Evolutionary conservation across 2,888 invertebrate genomes (phyloP), one percentile per base, ranked within the genome.

Genomic region (Neoscelio sp.): DNA sequence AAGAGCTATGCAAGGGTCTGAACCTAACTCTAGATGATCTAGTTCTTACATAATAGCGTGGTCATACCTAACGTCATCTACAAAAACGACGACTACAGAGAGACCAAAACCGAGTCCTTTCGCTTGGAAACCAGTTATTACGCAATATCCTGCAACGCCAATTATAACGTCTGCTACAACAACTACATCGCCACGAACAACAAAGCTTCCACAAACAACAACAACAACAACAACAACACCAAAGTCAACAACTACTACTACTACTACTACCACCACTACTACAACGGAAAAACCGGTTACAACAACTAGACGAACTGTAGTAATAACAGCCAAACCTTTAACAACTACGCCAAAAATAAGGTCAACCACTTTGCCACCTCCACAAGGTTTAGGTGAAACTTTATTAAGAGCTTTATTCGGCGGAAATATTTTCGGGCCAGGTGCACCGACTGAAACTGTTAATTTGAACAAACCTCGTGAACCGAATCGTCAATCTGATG

Each of bases 371-470:
- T 82, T 90, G 20, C 88, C 89, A 40, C 83, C 84, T 70, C 85
- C 86, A 74, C 84, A 68, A 30, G 85, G 88, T 3, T 84, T 89
- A 5, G 90, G 87, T 0, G 85, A 85, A 2, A 85, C 84, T 15
- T 70, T 90, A 1, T 79, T 89, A 38, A 85, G 86, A 77, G 85
- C 87, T 17, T 74, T 90, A 1, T 89, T 90, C 35, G 87, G 89
- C 1, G 85, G 86, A 13, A 86, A 85, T 62, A 71, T 87, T 1
- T 87, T 89, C 8, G 83, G 80, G 0, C 75, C 81, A 1, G 1
- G 79, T 1, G 80, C 85, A 4, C 80, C 85, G 0, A 78, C 40
- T 1, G 48, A 62, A 23, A 8, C 10, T 1, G 26, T 17, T 2
- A 48, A 40, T 8, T 30, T 26, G 3, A 52, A 60, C 6, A 62